Base-by-base conservation (phyloP, 2,888 invertebrate genomes). In the Neuroscelio doddi region DNA sequence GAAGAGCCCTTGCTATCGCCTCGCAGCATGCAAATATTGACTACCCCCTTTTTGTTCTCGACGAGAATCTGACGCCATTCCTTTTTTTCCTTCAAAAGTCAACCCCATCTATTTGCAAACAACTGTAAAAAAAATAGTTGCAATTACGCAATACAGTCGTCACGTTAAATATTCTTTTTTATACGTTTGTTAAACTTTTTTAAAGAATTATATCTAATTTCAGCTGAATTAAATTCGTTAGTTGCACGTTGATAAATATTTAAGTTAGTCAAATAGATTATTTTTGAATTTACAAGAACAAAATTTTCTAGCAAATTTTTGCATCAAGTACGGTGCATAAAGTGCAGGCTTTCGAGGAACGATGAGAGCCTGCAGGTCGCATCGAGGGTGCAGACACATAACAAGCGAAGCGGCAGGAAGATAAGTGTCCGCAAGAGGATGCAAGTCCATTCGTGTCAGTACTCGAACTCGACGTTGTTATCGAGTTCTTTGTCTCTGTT, bases 21-120 rank as follows among this genome's bases (percentile, higher is more conserved):
- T 74, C 59, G 75, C 75, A 73, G 78, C 81, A 79, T 80, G 78
- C 80, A 83, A 83, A 83, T 83, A 83, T 83, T 83, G 82, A 82
- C 82, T 78, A 68, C 71, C 46, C 51, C 57, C 45, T 63, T 68
- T 64, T 62, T 58, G 57, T 68, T 64, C 58, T 45, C 44, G 17
- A 39, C 24, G 36, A n/a, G 42, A 50, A 55, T 8, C 46, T 49
- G 30, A 56, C 51, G 44, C 14, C 27, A 64, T 58, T 53, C 49
- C 17, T 38, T 3, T 9, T n/a, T 41, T 51, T 34, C 44, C 38
- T 45, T 14, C 26, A 26, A 26, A 26, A 26, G 8, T 26, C 26
- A 26, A 26, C 4, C 26, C 26, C 5, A 26, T 26, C 8, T 8
- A 26, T 26, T 26, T 8, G 4, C n/a, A 9, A 5, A 30, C 30